A percentile compares a stretch with the other conserved stretches of the same genome.
Evolutionary conservation across 2,113 vertebrate species (phyloP).

Genomic region (Pampusana beccarii): DNA sequence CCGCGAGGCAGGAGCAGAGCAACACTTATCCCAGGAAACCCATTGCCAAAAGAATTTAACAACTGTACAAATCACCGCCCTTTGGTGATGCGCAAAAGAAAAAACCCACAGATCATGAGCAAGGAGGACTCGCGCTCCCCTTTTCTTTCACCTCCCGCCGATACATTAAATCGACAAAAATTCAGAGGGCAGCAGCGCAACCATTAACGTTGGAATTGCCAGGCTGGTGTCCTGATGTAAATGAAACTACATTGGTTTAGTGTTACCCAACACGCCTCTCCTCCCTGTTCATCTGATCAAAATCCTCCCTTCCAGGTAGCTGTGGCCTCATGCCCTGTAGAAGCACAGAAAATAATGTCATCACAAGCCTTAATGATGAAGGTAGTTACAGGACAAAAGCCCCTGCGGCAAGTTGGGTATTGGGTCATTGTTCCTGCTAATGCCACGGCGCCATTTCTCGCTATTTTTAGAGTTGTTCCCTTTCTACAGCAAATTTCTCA

Average conservation of each 20-base stretch:
- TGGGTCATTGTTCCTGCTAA: slow-evolving; percentile 54
- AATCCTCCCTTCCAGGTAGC: slow-evolving; percentile 39
- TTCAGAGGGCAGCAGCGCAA: slow-evolving; percentile 18
- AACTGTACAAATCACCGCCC: not conserved
- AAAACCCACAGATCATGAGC: not conserved
- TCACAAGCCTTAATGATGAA: slow-evolving; percentile 29
- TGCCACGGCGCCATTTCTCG: slow-evolving; percentile 28
- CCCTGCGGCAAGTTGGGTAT: slow-evolving; percentile 40
- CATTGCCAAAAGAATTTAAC: not conserved
- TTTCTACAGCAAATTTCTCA: slow-evolving; percentile 30
- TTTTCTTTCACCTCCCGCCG: not conserved
- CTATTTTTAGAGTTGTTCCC: slow-evolving; percentile 39
- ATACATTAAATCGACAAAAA: slow-evolving; percentile 51
- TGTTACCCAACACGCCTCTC: slow-evolving; percentile 37
- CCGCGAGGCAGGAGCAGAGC: not conserved
- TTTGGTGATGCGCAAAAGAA: not conserved
- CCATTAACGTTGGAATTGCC: not conserved
- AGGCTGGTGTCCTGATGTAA: slow-evolving; percentile 54
- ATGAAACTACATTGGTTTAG: slow-evolving; percentile 46
- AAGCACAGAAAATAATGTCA: slow-evolving; percentile 47
- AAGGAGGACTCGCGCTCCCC: not conserved
- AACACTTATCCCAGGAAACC: not conserved
- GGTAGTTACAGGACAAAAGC: slow-evolving; percentile 17
- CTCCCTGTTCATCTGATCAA: slow-evolving; percentile 12
- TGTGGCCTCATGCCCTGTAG: slow-evolving; percentile 14